Evolutionary conservation across 2,113 vertebrate species (phyloP).

Genomic region (Pelmatolapia mariae): DNA sequence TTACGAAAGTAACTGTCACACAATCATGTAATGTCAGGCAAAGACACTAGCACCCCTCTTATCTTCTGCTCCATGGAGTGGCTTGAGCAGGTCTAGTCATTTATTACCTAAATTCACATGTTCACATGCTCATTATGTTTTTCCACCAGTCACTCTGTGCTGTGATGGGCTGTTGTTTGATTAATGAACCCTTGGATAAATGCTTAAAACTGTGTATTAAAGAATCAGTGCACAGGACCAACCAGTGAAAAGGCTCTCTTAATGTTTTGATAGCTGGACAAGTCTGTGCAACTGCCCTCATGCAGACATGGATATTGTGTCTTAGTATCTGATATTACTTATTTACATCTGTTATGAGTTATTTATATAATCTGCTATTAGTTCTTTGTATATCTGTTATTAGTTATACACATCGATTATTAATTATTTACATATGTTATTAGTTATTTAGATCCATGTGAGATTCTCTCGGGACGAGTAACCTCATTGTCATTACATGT

Average conservation of each 20-base stretch:
- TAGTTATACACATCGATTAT: neutral
- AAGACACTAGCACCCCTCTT: neutral
- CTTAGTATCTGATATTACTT: neutral
- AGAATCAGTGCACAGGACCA: neutral
- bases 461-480: neutral
- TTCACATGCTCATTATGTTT: conserved; percentile 65
- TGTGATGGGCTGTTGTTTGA: neutral
- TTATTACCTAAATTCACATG: conserved; percentile 77
- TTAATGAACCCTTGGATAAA: conserved; percentile 4
- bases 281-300: neutral
- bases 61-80: conserved; percentile 49
- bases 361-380: neutral
- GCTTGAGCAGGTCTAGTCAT: conserved; percentile 62
- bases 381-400: neutral
- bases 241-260: neutral
- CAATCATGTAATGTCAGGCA: neutral
- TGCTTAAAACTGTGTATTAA: neutral
- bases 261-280: neutral
- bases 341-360: neutral
- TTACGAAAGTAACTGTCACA: neutral
- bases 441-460: neutral
- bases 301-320: neutral
- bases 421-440: neutral
- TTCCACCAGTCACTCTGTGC: conserved; percentile 60
- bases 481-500: neutral